Evolutionary conservation across 1,140 invertebrate genomes (phyloP).

Genomic region (Euwallacea similis): DNA sequence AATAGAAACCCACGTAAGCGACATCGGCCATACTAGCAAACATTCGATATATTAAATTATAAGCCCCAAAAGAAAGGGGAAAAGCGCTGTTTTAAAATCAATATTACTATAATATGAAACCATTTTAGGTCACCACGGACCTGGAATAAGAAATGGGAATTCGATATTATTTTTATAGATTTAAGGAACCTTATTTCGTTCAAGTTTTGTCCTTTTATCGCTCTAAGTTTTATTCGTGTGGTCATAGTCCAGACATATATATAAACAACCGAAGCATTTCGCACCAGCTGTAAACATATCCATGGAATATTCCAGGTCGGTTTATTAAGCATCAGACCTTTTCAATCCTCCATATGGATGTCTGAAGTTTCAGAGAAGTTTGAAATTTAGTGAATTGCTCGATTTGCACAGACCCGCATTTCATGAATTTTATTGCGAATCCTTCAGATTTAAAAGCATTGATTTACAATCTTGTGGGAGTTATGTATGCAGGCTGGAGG

Average conservation of each 20-base stretch:
- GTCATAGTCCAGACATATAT: background rate
- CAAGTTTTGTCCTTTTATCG: too few relatives aligned
- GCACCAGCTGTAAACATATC: too few relatives aligned
- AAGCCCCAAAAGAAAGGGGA: conserved; percentile 30
- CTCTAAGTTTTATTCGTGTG: too few relatives aligned
- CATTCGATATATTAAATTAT: conserved; percentile 36
- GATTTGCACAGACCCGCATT: conserved; percentile 16
- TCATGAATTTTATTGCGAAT: conserved; percentile 10
- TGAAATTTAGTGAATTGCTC: conserved; percentile 12
- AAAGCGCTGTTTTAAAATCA: conserved; percentile 37
- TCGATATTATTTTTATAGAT: conserved; percentile 40
- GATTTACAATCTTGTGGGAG: conserved; percentile 1
- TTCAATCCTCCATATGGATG: conserved; percentile 14
- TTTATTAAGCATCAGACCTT: conserved; percentile 12
- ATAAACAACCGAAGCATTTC: conserved; percentile 11
- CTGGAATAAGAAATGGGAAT: conserved; percentile 38
- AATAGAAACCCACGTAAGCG: conserved; percentile 22
- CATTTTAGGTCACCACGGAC: conserved; percentile 35
- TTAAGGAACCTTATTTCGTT: conserved; percentile 4
- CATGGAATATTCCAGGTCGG: conserved; percentile 5
- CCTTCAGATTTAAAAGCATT: conserved; percentile 12
- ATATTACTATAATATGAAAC: conserved; percentile 40
- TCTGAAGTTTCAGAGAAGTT: conserved; percentile 5
- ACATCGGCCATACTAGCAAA: conserved; percentile 23
- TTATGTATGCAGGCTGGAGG: background rate